Conservation (phyloP, 2,888 invertebrate species). For the Phlogophora meticulosa region DNA sequence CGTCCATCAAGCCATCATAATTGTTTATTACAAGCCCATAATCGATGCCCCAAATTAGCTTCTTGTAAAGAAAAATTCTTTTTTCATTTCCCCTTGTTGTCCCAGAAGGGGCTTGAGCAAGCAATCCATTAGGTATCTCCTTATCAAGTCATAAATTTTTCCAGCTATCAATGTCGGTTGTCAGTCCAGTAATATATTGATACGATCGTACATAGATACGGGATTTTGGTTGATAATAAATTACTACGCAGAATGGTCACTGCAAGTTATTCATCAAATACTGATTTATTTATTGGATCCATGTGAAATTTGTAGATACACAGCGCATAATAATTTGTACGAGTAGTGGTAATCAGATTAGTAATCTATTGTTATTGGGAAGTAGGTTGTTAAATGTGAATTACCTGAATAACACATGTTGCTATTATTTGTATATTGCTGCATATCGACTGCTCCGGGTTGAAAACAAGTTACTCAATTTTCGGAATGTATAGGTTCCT, state of each 20-base stretch:
- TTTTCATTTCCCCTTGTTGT: constrained; percentile 23
- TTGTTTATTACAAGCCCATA: constrained; percentile 56
- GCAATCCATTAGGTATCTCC: constrained; percentile 84
- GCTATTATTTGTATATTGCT: not conserved
- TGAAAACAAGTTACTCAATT: too few species aligned
- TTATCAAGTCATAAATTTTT: constrained; percentile 86
- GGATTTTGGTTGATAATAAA: constrained; percentile 58
- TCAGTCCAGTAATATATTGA: constrained; percentile 76
- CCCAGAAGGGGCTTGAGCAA: constrained; percentile 50
- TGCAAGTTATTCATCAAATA: constrained; percentile 57
- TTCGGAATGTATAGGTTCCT: too few species aligned
- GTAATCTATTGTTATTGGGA: not conserved
- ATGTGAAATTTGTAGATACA: constrained; percentile 22
- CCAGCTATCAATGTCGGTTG: constrained; percentile 73
- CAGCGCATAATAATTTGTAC: constrained; percentile 31
- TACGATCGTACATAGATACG: constrained; percentile 62
- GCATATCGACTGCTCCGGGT: too few species aligned
- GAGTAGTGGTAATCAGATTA: constrained; percentile 17
- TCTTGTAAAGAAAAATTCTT: constrained; percentile 37
- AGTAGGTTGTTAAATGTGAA: not conserved
- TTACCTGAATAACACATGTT: not conserved
- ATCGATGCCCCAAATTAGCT: constrained; percentile 56
- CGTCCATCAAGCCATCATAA: constrained; percentile 49
- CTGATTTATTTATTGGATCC: constrained; percentile 43
- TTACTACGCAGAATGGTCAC: constrained; percentile 47